phyloP scores from a whole-genome alignment of 2,888 invertebrate genomes.

The Mesoligia furuncula region DNA sequence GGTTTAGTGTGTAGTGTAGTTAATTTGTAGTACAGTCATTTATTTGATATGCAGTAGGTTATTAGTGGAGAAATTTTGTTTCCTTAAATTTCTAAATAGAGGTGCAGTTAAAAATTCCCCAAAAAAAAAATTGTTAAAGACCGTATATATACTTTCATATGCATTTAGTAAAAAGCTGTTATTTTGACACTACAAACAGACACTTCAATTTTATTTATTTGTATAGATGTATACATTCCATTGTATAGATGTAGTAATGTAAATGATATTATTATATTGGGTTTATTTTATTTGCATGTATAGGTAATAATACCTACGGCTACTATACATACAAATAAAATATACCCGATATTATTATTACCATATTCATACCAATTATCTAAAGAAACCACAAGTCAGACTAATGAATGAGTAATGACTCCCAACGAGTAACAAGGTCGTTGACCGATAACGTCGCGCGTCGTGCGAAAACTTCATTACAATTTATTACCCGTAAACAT shows the following conservation, averaged over 20 bases:
- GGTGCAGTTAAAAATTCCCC: too few relatives aligned
- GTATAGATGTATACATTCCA: not conserved
- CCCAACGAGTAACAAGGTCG: slow-evolving; percentile 40
- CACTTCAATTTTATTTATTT: not conserved
- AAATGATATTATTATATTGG: not conserved
- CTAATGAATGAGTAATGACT: too few relatives aligned
- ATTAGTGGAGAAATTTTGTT: too few relatives aligned
- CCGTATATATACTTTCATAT: not conserved
- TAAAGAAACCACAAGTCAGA: slow-evolving; percentile 30
- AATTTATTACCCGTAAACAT: slow-evolving; percentile 20
- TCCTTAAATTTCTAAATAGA: too few relatives aligned
- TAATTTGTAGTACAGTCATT: too few relatives aligned
- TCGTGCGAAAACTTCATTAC: slow-evolving; percentile 26
- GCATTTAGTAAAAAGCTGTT: not conserved
- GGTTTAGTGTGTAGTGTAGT: too few relatives aligned
- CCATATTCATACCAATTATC: slow-evolving; percentile 36
- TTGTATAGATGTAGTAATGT: not conserved
- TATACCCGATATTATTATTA: not conserved
- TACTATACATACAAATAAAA: not conserved
- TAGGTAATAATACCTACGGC: too few relatives aligned
- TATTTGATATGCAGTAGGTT: too few relatives aligned
- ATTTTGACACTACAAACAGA: too few relatives aligned
- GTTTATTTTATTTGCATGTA: too few relatives aligned
- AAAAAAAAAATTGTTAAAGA: too few relatives aligned
- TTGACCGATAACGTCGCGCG: slow-evolving; percentile 52